A percentile compares a stretch with the other conserved stretches of the same genome.
These are phyloP conservation scores for Catharus bicknelli DNA, from an alignment of 2,113 vertebrate genomes.

Conservation along the genomic window DNA sequence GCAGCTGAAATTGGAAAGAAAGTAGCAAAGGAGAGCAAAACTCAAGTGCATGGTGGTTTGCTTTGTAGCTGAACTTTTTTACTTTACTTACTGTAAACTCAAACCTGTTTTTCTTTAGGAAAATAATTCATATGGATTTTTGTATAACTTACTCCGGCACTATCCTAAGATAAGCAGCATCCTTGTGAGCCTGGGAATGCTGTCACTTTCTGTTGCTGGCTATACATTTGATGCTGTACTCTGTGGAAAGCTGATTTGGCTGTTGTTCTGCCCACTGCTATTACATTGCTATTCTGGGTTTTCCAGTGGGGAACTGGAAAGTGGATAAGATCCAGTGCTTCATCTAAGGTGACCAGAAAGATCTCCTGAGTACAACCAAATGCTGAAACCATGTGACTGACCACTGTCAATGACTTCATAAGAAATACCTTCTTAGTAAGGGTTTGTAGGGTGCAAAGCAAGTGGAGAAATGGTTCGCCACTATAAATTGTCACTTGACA, in stretches of 20 bases:
- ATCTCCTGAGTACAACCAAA: not conserved
- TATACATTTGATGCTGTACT: not conserved
- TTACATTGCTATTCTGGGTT: not conserved
- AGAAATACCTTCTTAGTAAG: not conserved
- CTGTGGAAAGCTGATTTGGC: not conserved
- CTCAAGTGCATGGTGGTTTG: not conserved
- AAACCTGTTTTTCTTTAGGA: not conserved
- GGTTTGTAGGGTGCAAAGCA: not conserved
- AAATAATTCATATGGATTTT: not conserved
- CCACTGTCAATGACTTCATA: not conserved
- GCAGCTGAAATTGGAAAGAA: not conserved
- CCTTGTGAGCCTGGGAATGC: not conserved
- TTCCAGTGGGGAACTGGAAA: not conserved
- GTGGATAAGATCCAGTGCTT: not conserved
- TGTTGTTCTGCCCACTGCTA: not conserved
- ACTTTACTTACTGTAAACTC: not conserved
- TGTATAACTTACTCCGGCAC: not conserved
- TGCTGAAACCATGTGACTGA: not conserved
- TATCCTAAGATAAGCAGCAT: not conserved
- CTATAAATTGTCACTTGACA: not conserved
- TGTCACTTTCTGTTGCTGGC: not conserved
- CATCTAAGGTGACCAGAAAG: not conserved
- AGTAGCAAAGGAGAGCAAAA: not conserved
- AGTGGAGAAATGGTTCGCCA: not conserved
- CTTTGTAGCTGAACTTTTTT: not conserved